A percentile compares a stretch with the other conserved stretches of the same genome.
phyloP scores from a whole-genome alignment of 2,113 vertebrate species.

The Recurvirostra avosetta region DNA sequence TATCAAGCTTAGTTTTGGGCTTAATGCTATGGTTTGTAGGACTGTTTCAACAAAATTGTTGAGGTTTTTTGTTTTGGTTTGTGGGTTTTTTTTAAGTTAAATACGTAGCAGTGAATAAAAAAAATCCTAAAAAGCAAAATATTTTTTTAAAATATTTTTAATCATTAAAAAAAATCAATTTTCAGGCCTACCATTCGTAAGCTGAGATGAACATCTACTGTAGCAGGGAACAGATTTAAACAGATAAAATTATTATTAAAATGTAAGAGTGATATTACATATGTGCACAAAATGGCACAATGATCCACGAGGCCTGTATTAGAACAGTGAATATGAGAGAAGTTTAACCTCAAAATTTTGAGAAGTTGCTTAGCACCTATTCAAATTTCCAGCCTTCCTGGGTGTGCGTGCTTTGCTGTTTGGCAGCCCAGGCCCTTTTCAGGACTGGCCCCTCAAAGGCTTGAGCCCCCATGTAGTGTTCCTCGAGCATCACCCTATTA shows the following conservation, averaged over 20 bases:
- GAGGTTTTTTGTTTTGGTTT: neutral
- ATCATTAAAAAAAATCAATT: neutral
- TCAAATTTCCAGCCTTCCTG: neutral
- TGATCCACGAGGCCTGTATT: neutral
- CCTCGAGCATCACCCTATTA: neutral
- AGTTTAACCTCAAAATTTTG: neutral
- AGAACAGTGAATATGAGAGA: neutral
- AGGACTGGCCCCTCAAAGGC: neutral
- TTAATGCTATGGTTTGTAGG: neutral
- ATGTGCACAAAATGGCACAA: neutral
- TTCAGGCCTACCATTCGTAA: neutral
- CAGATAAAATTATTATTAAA: neutral
- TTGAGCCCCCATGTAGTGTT: neutral
- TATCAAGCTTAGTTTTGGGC: neutral
- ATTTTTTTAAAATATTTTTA: neutral
- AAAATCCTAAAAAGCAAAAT: neutral
- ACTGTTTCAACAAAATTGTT: neutral
- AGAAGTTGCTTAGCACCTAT: neutral
- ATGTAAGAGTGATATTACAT: neutral
- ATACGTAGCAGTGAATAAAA: neutral
- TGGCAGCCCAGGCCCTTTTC: neutral
- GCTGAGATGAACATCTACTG: neutral
- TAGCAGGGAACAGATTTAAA: neutral
- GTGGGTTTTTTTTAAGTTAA: neutral
- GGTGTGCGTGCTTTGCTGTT: neutral